Base-by-base conservation (phyloP, 1,140 invertebrate genomes). In the Triops longicaudatus region DNA sequence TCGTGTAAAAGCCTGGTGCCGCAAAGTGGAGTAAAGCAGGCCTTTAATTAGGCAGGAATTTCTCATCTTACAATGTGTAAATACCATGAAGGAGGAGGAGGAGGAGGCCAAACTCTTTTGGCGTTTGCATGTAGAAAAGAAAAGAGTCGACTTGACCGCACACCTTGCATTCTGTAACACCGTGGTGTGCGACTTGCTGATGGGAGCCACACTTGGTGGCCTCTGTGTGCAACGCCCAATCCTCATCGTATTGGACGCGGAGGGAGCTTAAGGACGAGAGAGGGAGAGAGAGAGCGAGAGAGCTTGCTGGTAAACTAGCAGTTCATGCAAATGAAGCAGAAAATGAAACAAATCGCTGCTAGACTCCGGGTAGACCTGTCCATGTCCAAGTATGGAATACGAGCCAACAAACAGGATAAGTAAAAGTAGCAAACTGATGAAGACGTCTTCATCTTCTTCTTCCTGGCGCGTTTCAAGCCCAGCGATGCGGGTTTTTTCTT, bases 271-370 rank as follows among this genome's bases (percentile, higher is more conserved):
- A 37, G 31, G 31, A 37, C 31, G 31, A 7, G 50, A 63, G 14
- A 22, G 22, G 50, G 22, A 63, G 17, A 17, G n/a, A 63, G 50
- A 63, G 50, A 63, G 50, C 50, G 50, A 63, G 50, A 63, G 50
- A 63, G 50, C n/a, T 63, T 63, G 50, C 50, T 63, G 50, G 50
- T 63, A 63, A 63, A 63, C 50, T 63, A 63, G 50, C 50, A 63
- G 50, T 63, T 63, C 50, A 63, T 63, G 50, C 50, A 63, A 63
- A 63, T 63, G 50, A 63, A 63, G 50, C 50, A 63, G 50, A 63
- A 63, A 63, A 63, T 63, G 50, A 63, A 63, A 63, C 50, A 63
- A 63, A 63, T 63, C 50, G 50, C 22, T 63, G 50, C n/a, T 63
- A 63, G 50, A 63, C 50, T 63, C 50, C 50, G 50, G 50, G n/a